Conservation (phyloP, 1,140 invertebrate species). For the Drosophila seguyi region DNA sequence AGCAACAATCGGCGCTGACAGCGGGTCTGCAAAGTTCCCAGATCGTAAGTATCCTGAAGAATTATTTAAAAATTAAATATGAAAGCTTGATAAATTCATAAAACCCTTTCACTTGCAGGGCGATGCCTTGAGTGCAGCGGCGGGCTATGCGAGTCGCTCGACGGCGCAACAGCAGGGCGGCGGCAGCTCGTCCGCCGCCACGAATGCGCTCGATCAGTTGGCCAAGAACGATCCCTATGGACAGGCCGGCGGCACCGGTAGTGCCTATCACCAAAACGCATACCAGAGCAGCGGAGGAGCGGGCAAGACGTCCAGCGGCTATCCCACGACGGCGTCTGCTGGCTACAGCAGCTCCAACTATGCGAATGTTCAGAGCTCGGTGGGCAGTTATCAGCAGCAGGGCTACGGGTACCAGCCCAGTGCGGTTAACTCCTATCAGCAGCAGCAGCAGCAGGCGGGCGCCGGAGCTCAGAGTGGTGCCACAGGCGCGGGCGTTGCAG, state of each 20-base stretch:
- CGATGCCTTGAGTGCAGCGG: conserved; percentile 68
- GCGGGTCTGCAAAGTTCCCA: conserved; percentile 80
- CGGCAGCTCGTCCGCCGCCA: conserved; percentile 32
- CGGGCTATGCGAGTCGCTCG: conserved; percentile 67
- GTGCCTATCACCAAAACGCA: conserved; percentile 78
- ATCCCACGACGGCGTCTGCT: conserved; percentile 67
- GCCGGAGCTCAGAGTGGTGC: conserved; percentile 55
- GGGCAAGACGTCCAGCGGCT: conserved; percentile 67
- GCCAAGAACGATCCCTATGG: conserved; percentile 83
- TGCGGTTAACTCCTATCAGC: conserved; percentile 82
- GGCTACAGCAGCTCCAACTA: conserved; percentile 78
- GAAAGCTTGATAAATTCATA: neutral
- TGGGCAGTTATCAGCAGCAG: conserved; percentile 80
- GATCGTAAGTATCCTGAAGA: conserved; percentile 60
- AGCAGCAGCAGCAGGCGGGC: conserved; percentile 71
- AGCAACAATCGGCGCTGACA: conserved; percentile 66
- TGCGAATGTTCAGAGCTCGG: conserved; percentile 81
- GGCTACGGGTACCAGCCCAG: conserved; percentile 82
- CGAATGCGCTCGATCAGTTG: conserved; percentile 77
- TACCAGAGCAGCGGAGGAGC: conserved; percentile 69
- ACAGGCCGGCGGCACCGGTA: conserved; percentile 54
- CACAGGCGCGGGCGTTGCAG: conserved; percentile 54
- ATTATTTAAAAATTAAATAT: neutral
- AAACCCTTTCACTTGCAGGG: conserved; percentile 40
- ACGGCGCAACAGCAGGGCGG: conserved; percentile 57